A percentile compares a stretch with the other conserved stretches of the same genome.
Conservation (phyloP, 2,797 vertebrate species). For the Phalanger gymnotis region DNA sequence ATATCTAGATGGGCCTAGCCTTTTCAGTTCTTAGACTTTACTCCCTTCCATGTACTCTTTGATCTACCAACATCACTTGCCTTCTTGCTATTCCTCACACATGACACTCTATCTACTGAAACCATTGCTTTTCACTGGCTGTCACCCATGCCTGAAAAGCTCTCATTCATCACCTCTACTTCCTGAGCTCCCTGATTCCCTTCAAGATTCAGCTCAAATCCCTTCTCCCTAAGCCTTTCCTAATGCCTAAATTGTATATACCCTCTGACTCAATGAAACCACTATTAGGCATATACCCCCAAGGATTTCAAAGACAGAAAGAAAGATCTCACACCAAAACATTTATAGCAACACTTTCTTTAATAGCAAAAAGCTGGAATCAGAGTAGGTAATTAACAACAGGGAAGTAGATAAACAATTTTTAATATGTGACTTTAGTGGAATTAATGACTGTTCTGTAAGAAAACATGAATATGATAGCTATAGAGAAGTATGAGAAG, state of each 20-base stretch:
- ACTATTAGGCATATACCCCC: background rate
- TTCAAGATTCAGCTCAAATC: background rate
- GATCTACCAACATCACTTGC: background rate
- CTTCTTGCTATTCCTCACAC: background rate
- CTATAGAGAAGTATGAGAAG: background rate
- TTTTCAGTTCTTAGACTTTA: background rate
- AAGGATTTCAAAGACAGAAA: background rate
- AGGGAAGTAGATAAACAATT: background rate
- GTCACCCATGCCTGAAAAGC: background rate
- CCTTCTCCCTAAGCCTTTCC: background rate
- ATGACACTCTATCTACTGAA: background rate
- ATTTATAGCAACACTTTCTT: background rate
- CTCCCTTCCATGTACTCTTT: background rate
- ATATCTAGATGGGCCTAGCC: background rate
- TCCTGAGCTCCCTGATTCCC: background rate
- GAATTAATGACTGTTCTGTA: background rate
- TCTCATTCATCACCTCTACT: background rate
- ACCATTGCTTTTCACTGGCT: background rate
- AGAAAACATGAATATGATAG: background rate
- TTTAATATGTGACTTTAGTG: background rate
- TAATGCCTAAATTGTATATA: background rate
- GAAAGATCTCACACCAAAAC: background rate
- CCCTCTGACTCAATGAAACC: background rate
- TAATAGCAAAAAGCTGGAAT: background rate
- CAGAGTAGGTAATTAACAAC: constrained; percentile 16